Conservation (phyloP, 2,888 invertebrate genomes). For the Epinotia nisella region DNA sequence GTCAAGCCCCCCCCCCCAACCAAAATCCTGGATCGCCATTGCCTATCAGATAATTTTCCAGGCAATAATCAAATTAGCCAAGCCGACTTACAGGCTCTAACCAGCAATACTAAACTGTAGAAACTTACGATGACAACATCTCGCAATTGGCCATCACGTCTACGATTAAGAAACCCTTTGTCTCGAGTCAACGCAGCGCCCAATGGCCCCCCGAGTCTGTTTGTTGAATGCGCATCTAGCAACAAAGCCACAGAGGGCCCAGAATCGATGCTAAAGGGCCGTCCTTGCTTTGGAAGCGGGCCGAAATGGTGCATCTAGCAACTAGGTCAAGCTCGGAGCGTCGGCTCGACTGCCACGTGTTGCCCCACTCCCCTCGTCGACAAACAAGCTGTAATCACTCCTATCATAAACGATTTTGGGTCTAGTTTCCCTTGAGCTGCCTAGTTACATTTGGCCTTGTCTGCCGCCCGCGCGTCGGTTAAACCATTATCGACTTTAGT, state of each 20-base stretch:
- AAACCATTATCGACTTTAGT: conserved; percentile 55
- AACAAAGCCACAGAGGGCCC: conserved; percentile 51
- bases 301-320: conserved; percentile 80
- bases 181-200: conserved; percentile 13
- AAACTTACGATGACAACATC: conserved; percentile 4
- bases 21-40: too few species aligned
- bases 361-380: conserved; percentile 57
- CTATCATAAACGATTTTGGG: conserved; percentile 53
- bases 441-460: conserved; percentile 64
- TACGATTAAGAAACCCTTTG: conserved; percentile 28
- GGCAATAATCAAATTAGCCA: background rate
- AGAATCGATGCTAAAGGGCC: conserved; percentile 63
- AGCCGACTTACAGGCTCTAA: background rate
- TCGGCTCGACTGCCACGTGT: conserved; percentile 74
- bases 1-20: too few species aligned
- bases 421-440: conserved; percentile 55
- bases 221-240: conserved; percentile 34
- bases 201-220: conserved; percentile 1
- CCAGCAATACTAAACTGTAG: background rate
- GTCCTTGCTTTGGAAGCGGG: conserved; percentile 73
- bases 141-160: background rate
- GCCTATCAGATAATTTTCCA: background rate
- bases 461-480: conserved; percentile 51
- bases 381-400: conserved; percentile 54
- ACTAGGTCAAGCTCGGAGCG: conserved; percentile 81